A percentile compares a stretch with the other conserved stretches of the same genome.
phyloP scores from a whole-genome alignment of 2,888 invertebrate genomes.

The Sinohyriopsis cumingii region DNA sequence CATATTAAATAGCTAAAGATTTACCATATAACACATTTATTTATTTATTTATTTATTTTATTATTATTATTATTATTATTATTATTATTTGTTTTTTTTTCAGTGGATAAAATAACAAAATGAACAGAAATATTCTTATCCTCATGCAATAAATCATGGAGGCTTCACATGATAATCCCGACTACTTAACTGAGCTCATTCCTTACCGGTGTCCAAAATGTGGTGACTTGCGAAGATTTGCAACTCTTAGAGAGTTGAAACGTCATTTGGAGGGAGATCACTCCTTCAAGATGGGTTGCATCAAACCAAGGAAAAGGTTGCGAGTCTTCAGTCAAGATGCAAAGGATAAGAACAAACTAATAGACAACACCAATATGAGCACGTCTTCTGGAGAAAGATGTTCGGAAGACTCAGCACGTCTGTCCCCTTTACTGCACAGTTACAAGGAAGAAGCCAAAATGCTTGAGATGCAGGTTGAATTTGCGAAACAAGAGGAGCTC shows the following conservation, averaged over 20 bases:
- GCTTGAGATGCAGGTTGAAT: constrained; percentile 50
- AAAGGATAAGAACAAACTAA: constrained; percentile 7
- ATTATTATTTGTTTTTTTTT: no score
- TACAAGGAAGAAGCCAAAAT: constrained; percentile 49
- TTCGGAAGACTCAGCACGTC: not conserved
- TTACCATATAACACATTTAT: no score
- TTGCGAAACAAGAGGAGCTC: constrained; percentile 51
- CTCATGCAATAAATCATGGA: no score
- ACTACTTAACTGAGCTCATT: constrained; percentile 41
- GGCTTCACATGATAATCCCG: constrained; percentile 8
- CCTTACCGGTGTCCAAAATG: constrained; percentile 63
- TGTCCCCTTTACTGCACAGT: constrained; percentile 46
- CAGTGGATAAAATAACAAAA: no score
- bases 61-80: no score
- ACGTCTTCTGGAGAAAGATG: constrained; percentile 3
- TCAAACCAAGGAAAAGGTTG: constrained; percentile 35
- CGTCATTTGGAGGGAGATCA: constrained; percentile 58
- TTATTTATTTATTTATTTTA: no score
- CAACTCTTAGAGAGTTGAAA: constrained; percentile 54
- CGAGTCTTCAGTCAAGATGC: constrained; percentile 25
- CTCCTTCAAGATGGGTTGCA: constrained; percentile 43
- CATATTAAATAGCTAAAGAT: no score
- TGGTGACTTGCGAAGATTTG: constrained; percentile 50
- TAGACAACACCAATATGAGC: not conserved
- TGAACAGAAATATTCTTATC: no score